phyloP scores from a whole-genome alignment of 2,113 vertebrate genomes.

The Mobula birostris region DNA sequence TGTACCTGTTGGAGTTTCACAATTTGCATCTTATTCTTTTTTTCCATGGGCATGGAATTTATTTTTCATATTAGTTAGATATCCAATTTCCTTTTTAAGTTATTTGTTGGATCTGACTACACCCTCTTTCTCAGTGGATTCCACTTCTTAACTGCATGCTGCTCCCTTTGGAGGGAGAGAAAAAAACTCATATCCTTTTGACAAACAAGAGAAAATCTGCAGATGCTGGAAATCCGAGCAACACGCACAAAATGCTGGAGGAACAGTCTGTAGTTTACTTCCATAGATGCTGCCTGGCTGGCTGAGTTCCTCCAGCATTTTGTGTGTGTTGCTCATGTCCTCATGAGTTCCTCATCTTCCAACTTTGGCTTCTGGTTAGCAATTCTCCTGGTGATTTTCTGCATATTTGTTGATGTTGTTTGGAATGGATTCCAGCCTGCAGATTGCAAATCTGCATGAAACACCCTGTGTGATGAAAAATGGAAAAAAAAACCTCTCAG shows the following conservation, averaged over 20 bases:
- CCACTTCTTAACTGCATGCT: neutral
- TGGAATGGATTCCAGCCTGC: neutral
- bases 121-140: neutral
- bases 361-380: neutral
- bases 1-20: neutral
- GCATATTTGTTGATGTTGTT: neutral
- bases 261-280: too few species aligned
- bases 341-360: neutral
- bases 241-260: too few species aligned
- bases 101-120: neutral
- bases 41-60: neutral
- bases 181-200: neutral
- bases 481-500: too few species aligned
- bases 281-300: too few species aligned
- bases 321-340: neutral
- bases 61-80: neutral
- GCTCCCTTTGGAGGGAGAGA: neutral
- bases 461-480: neutral
- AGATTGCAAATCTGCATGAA: neutral
- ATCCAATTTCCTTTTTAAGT: neutral
- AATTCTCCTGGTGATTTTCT: neutral
- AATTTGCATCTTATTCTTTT: neutral
- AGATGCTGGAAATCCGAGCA: too few species aligned
- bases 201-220: too few species aligned
- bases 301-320: too few species aligned